Evolutionary conservation across 2,888 invertebrate species (phyloP).

Genomic region (Linnaemya vulpina): DNA sequence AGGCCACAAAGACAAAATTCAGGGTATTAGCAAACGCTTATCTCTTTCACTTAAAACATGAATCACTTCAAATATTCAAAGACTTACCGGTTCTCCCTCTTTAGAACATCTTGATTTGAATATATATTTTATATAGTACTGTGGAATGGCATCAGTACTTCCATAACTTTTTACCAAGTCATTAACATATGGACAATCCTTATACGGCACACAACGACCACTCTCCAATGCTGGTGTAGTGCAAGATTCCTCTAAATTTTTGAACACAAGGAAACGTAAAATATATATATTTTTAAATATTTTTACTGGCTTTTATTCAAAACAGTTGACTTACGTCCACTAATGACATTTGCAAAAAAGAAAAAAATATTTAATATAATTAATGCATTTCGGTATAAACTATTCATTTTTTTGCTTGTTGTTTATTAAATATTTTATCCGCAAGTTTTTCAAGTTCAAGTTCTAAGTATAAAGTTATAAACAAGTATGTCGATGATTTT

Average conservation of each 20-base stretch:
- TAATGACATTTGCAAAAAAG: slow-evolving; percentile 12
- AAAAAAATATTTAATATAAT: slow-evolving; percentile 29
- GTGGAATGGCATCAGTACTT: slow-evolving; percentile 52
- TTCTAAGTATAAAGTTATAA: slow-evolving; percentile 2
- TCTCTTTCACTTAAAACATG: too few relatives aligned
- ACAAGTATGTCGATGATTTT: slow-evolving; percentile 36
- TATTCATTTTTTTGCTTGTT: slow-evolving; percentile 17
- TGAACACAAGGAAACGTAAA: slow-evolving; percentile 4
- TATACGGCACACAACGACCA: slow-evolving; percentile 70
- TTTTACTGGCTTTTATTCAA: not conserved
- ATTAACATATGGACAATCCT: slow-evolving; percentile 56
- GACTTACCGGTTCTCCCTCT: slow-evolving; percentile 58
- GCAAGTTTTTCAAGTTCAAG: slow-evolving; percentile 43
- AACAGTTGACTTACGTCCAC: slow-evolving; percentile 60
- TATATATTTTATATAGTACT: slow-evolving; percentile 52
- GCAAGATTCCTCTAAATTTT: slow-evolving; percentile 64
- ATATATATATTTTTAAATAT: not conserved
- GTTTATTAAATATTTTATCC: not conserved
- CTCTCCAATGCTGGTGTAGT: slow-evolving; percentile 58
- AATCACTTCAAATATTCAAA: too few relatives aligned
- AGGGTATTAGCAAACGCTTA: too few relatives aligned
- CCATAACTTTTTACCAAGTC: slow-evolving; percentile 36
- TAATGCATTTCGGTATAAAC: slow-evolving; percentile 1
- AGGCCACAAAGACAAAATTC: too few relatives aligned
- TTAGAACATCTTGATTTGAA: slow-evolving; percentile 55